These are phyloP conservation scores for Apamea epomidion DNA, from an alignment of 2,888 invertebrate species.

Conservation along the genomic window DNA sequence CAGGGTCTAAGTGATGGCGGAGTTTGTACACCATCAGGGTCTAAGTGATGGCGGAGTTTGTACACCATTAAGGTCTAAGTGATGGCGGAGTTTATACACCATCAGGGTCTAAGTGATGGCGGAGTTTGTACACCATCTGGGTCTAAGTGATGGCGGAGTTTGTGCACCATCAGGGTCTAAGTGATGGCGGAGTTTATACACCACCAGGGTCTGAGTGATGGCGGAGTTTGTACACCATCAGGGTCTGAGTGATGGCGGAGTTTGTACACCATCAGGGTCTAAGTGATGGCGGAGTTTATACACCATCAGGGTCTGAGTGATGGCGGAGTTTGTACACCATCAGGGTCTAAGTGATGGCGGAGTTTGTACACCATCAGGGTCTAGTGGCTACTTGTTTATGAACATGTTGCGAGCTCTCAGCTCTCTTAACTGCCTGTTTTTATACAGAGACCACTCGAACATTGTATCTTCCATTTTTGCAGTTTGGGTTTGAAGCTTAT, in stretches of 20 bases:
- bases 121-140: not conserved
- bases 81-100: not conserved
- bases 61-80: no score
- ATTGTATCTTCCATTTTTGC: not conserved
- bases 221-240: not conserved
- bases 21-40: no score
- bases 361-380: not conserved
- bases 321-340: not conserved
- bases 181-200: not conserved
- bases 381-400: not conserved
- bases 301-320: not conserved
- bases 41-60: no score
- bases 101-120: not conserved
- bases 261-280: not conserved
- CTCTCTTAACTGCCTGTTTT: not conserved
- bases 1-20: no score
- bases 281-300: no score
- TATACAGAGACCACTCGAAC: not conserved
- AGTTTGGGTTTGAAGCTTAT: not conserved
- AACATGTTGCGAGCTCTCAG: not conserved
- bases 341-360: not conserved
- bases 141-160: not conserved
- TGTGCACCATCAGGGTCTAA: not conserved
- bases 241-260: not conserved
- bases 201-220: not conserved